Evolutionary conservation across 92 coral and sea anemone genomes (phyloP), one percentile per base, ranked within the genome.

Genomic region (Phenganax marumi): DNA sequence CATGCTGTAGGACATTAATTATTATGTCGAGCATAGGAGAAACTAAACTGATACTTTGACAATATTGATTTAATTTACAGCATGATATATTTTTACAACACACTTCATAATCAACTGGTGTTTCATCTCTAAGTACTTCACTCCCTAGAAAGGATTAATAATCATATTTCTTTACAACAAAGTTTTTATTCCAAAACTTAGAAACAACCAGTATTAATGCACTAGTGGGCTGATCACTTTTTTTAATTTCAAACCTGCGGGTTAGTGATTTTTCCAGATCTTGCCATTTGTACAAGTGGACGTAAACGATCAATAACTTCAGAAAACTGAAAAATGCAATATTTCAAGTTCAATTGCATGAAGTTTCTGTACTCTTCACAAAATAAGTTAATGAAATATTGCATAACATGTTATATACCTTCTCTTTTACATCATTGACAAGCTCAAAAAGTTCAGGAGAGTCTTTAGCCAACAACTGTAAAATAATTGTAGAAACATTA

Each of bases 391-490:
- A 68, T 25, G 17, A 25, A 12, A 22, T 33, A 0, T 33, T 33
- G 43, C 17, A 10, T 68, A 1, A 1, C 0, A 13, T 26, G 23
- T 16, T 12, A 6, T 18, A 6, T 87, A 95, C 98, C 97, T 95
- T 95, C 48, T 66, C 77, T 77, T 89, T 92, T 63, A 92, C 88
- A 57, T 95, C 94, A 63, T 95, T 91, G 68, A 95, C 46, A 33
- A 95, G 93, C 54, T 90, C 92, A 85, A 95, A 88, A 39, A 95
- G 92, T 60, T 95, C 98, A 39, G 98, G 98, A 13, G 98, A 95
- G 68, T 95, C 95, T 81, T 90, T 88, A 64, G 90, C 86, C 56
- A 95, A 73, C 55, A 95, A 87, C 98, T 95, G 77, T 8, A 70
- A 50, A 81, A 46, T 12, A 68, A 68, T 22, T 6, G 23, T 7